Evolutionary conservation across 1,140 invertebrate genomes (phyloP).

Genomic region (Stegodyphus mimosarum): DNA sequence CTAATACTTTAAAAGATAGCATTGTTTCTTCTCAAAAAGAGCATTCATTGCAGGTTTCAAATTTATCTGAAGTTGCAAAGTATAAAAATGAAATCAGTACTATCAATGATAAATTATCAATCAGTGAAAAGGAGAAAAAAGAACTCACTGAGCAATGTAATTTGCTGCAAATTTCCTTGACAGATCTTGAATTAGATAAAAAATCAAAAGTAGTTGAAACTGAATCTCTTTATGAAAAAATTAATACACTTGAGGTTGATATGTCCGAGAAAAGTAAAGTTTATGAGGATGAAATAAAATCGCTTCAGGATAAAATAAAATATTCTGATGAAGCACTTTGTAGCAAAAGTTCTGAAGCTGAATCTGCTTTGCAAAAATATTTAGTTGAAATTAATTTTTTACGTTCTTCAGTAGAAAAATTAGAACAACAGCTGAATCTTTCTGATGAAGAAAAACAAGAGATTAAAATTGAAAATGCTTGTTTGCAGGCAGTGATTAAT

Average conservation of each 20-base stretch:
- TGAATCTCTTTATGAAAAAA: no score
- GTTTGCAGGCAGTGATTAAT: background rate
- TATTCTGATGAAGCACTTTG: background rate
- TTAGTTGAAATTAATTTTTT: background rate
- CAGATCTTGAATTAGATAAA: no score
- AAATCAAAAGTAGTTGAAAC: no score
- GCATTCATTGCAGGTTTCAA: background rate
- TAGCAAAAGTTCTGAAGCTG: background rate
- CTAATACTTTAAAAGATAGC: no score
- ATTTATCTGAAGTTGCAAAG: background rate
- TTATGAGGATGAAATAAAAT: background rate
- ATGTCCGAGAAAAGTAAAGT: background rate
- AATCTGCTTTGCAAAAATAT: background rate
- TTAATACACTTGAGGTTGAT: no score
- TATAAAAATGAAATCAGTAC: no score
- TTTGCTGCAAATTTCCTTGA: no score
- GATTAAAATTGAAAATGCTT: background rate
- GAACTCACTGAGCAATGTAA: no score
- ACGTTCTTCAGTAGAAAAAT: background rate
- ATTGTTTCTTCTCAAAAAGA: background rate
- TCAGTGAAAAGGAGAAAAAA: no score
- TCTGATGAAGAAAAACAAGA: background rate
- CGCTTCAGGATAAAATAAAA: background rate
- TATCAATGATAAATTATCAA: no score
- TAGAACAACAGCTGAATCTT: background rate